Percentiles rank a stretch among this genome's conserved stretches.
Evolutionary conservation across 2,797 vertebrate genomes (phyloP).

Genomic region (Carduelis carduelis): DNA sequence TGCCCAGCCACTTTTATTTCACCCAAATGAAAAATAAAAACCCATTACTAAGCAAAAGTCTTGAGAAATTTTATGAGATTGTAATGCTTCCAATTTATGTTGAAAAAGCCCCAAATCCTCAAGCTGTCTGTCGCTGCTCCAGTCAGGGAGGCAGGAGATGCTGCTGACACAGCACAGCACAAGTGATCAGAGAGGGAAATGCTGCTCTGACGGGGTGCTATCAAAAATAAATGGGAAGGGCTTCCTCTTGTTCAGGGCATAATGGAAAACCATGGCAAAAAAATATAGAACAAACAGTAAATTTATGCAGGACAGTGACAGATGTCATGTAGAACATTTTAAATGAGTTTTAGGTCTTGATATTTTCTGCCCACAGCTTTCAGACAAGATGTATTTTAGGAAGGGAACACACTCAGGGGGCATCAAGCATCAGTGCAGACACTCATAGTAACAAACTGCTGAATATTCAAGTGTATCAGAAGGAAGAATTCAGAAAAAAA

Average conservation of each 20-base stretch:
- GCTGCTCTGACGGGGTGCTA: not conserved
- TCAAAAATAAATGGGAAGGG: not conserved
- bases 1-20: not conserved
- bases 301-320: not conserved
- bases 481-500: not conserved
- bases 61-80: conserved; percentile 41
- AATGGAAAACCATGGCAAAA: not conserved
- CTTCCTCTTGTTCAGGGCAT: not conserved
- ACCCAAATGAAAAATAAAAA: conserved; percentile 52
- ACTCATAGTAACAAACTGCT: not conserved
- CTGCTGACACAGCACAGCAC: not conserved
- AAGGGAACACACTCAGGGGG: not conserved
- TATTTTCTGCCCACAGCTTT: not conserved
- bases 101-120: conserved; percentile 27
- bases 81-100: conserved; percentile 28
- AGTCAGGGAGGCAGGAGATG: not conserved
- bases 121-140: not conserved
- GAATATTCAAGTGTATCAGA: not conserved
- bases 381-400: not conserved
- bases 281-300: not conserved
- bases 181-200: not conserved
- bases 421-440: not conserved
- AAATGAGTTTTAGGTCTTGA: not conserved
- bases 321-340: not conserved
- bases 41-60: conserved; percentile 38